Percentiles rank a stretch among this genome's conserved stretches.
Conservation (phyloP, 2,888 invertebrate species). For the Ferdinandea cuprea region DNA sequence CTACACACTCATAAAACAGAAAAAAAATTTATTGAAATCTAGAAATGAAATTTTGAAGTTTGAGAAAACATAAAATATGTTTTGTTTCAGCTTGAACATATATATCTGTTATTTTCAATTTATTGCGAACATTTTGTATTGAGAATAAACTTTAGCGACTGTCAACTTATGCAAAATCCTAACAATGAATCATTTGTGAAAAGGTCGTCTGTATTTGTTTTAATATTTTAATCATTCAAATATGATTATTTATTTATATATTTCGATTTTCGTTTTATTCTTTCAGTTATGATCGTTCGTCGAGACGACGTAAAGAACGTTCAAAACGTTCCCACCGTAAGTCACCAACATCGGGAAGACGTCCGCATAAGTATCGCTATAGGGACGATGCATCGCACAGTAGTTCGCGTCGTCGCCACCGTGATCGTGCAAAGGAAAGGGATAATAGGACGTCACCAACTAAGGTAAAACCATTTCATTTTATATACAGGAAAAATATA, state of each 20-base stretch:
- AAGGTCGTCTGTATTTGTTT: constrained; percentile 60
- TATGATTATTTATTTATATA: constrained; percentile 7
- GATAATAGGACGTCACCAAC: constrained; percentile 81
- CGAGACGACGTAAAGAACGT: constrained; percentile 91
- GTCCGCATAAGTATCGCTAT: constrained; percentile 87
- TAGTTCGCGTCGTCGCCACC: constrained; percentile 82
- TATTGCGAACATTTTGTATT: not conserved
- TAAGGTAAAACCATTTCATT: constrained; percentile 83
- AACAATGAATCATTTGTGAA: constrained; percentile 39
- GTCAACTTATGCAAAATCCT: constrained; percentile 55
- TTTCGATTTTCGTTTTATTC: constrained; percentile 55
- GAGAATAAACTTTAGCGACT: constrained; percentile 11
- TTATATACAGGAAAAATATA: constrained; percentile 78
- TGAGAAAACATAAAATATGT: constrained; percentile 8
- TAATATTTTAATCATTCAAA: not conserved
- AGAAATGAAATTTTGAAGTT: constrained; percentile 52
- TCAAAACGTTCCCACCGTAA: constrained; percentile 94
- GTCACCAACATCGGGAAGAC: constrained; percentile 90
- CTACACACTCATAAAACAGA: constrained; percentile 48
- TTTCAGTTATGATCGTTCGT: constrained; percentile 86
- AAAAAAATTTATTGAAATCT: constrained; percentile 26
- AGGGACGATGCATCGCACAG: constrained; percentile 82
- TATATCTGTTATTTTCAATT: not conserved
- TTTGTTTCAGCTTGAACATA: not conserved
- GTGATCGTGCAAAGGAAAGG: constrained; percentile 82